Percentiles rank a stretch among this genome's conserved stretches.
These are phyloP conservation scores for Ochotona curzoniae DNA, from an alignment of 2,113 vertebrate genomes.

Conservation along the genomic window DNA sequence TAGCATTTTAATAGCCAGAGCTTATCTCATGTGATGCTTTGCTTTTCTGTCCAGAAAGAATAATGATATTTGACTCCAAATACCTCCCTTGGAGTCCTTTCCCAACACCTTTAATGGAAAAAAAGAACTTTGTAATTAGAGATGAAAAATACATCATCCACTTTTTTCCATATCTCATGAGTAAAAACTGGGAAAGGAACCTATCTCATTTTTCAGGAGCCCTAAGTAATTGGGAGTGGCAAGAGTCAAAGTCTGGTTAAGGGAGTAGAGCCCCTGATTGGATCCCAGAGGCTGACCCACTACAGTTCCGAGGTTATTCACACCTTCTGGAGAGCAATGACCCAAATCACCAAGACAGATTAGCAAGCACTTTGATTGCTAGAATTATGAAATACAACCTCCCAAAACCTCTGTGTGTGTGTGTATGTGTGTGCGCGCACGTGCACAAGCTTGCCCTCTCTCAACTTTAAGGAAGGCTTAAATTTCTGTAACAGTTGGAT, in stretches of 20 bases:
- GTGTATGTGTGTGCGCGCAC: no score
- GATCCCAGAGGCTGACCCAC: not conserved
- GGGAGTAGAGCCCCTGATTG: not conserved
- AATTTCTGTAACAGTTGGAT: not conserved
- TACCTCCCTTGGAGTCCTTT: constrained; percentile 22
- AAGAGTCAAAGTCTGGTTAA: not conserved
- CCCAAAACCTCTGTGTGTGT: not conserved
- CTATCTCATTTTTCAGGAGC: constrained; percentile 44
- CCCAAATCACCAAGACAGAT: not conserved
- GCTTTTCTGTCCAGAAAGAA: constrained; percentile 20
- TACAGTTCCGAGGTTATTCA: not conserved
- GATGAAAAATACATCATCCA: not conserved
- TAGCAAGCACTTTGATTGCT: not conserved
- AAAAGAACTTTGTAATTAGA: constrained; percentile 50
- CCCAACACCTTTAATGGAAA: constrained; percentile 21
- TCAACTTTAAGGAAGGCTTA: constrained; percentile 25
- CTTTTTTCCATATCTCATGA: not conserved
- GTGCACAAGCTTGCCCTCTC: not conserved
- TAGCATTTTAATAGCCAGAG: not conserved
- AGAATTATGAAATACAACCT: not conserved
- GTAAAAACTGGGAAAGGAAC: constrained; percentile 33
- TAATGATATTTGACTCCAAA: constrained; percentile 16
- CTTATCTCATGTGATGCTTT: constrained; percentile 31
- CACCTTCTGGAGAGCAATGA: not conserved
- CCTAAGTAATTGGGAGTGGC: constrained; percentile 49